phyloP scores from a whole-genome alignment of 1,140 invertebrate species.

The Sycophaga agraensis region DNA sequence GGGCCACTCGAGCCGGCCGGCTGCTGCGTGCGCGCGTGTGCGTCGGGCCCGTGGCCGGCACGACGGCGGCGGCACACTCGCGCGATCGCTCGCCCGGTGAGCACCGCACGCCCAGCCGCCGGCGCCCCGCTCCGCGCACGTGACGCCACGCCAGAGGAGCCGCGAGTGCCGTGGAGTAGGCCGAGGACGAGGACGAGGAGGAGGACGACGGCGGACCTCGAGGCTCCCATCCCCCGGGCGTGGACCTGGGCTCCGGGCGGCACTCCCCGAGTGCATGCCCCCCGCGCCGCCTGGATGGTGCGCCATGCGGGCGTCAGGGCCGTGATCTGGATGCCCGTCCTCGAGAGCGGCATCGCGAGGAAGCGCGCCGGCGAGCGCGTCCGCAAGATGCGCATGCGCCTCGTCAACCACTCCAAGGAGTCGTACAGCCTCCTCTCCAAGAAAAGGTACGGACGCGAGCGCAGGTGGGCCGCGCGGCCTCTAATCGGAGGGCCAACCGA shows the following conservation, averaged over 20 bases:
- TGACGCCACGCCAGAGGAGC: neutral
- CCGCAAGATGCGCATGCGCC: conserved; percentile 51
- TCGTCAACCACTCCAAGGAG: conserved; percentile 49
- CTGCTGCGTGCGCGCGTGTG: conserved; percentile 1
- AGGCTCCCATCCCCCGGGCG: too few relatives aligned
- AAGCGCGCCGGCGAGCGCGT: conserved; percentile 34
- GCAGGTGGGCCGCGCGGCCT: too few relatives aligned
- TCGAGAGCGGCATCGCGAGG: conserved; percentile 35
- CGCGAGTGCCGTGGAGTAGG: neutral
- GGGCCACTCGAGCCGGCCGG: neutral
- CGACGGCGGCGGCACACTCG: neutral
- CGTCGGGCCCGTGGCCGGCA: neutral
- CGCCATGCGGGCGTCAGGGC: conserved; percentile 15
- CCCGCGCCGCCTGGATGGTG: too few relatives aligned
- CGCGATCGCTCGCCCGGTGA: conserved; percentile 8
- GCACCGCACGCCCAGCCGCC: neutral
- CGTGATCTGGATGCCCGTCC: conserved; percentile 45
- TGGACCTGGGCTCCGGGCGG: too few relatives aligned
- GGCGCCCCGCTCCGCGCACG: neutral
- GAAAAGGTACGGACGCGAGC: conserved; percentile 43
- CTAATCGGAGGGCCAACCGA: too few relatives aligned
- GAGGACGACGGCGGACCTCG: too few relatives aligned
- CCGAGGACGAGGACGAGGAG: neutral
- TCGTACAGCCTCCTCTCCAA: conserved; percentile 50
- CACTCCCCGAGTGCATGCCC: too few relatives aligned